Base-by-base conservation (phyloP, 2,113 vertebrate species). In the Arizona elegans region DNA sequence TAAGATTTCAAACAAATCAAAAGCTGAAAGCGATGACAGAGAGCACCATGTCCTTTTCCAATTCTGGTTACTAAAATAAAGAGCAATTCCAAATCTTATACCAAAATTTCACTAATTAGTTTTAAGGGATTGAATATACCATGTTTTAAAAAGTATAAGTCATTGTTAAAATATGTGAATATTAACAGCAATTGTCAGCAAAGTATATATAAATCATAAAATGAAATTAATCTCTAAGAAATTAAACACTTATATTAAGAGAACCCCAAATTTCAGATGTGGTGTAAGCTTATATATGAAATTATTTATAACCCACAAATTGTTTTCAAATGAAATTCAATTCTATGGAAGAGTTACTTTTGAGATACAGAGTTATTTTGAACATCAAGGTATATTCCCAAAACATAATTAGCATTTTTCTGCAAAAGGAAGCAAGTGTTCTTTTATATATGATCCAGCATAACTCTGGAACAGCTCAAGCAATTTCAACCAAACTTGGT, bases 41-140 rank as follows among this genome's bases (percentile, higher is more conserved):
- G 3, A 21, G 58, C 5, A 1, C 29, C 4, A 15, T 90, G 52
- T 11, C 91, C 43, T 88, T 17, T 81, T 29, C 29, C 21, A 91
- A 85, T 81, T 92, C 62, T 50, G n/a, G 11, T 0, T 86, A 54
- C 38, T 91, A 89, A 91, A 52, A 90, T 86, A 93, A 96, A 89
- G 47, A 92, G 86, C 89, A 93, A 92, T 87, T 91, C 90, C 26
- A 15, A 5, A 50, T 43, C 50, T 29, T 88, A 33, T 50, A 3
- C 65, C 65, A 70, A 70, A 33, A 70, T 70, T 70, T 70, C 29
- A 70, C 29, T 70, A n/a, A n/a, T n/a, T 70, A 70, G 29, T 70
- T 70, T 70, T 70, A 70, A 70, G 11, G 13, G 29, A 15, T 12
- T 70, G 29, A 70, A 70, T 29, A 29, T 65, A 65, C 9, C 9